Conservation (phyloP, 2,797 vertebrate species). For the Phaenicophaeus curvirostris region DNA sequence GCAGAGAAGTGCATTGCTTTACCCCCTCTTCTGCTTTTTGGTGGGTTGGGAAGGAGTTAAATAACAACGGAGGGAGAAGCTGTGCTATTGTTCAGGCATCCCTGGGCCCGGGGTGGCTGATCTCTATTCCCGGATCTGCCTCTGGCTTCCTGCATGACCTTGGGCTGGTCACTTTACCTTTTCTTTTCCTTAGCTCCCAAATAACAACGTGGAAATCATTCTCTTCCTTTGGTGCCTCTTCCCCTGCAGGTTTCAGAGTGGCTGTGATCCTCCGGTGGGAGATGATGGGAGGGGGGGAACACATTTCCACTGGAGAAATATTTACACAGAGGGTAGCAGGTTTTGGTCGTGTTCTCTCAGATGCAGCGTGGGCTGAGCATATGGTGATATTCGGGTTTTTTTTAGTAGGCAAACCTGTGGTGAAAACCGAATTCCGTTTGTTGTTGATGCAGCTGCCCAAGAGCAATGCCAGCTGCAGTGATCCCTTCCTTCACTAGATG, state of each 20-base stretch:
- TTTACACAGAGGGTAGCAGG: not conserved
- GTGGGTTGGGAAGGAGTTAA: slow-evolving; percentile 61
- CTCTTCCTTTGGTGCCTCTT: slow-evolving; percentile 3
- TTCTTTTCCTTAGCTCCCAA: slow-evolving; percentile 52
- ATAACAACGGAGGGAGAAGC: slow-evolving; percentile 38
- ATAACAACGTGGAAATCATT: slow-evolving; percentile 3
- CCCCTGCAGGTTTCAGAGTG: not conserved
- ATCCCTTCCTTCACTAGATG: slow-evolving; percentile 50
- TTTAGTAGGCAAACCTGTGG: not conserved
- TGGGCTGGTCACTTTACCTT: slow-evolving; percentile 42
- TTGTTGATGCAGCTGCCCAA: not conserved
- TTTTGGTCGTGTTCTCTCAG: not conserved
- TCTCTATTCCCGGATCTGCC: slow-evolving; percentile 71
- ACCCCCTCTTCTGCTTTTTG: not conserved
- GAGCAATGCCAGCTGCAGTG: not conserved
- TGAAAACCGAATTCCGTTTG: not conserved
- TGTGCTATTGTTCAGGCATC: slow-evolving; percentile 66
- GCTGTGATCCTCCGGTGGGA: not conserved
- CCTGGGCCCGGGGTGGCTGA: slow-evolving; percentile 33
- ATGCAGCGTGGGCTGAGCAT: not conserved
- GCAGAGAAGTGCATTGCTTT: not conserved
- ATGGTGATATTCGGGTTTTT: not conserved
- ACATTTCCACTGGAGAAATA: not conserved
- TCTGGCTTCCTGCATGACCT: slow-evolving; percentile 63
- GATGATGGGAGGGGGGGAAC: not conserved